These are phyloP conservation scores for Callimorpha dominula DNA, from an alignment of 2,888 invertebrate genomes.

Conservation along the genomic window DNA sequence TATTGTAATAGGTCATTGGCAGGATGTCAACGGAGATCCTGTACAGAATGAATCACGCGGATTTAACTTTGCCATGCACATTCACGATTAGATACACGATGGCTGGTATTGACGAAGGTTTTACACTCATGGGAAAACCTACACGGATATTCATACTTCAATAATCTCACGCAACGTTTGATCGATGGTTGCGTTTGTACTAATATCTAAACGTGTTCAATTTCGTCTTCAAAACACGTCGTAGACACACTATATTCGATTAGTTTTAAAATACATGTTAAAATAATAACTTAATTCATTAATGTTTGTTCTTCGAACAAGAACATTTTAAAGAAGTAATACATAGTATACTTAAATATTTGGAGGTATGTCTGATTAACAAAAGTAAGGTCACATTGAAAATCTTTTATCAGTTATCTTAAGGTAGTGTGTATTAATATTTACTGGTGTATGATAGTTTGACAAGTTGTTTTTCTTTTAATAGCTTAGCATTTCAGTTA, in stretches of 20 bases:
- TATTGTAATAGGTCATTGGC: slow-evolving; percentile 81
- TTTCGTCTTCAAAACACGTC: slow-evolving; percentile 2
- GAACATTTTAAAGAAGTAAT: not conserved
- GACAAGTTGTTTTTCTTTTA: not conserved
- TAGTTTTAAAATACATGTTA: not conserved
- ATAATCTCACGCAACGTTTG: slow-evolving; percentile 54
- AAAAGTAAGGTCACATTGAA: slow-evolving; percentile 1
- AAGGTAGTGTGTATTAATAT: not conserved
- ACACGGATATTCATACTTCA: slow-evolving; percentile 47
- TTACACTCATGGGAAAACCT: slow-evolving; percentile 57
- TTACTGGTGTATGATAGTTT: not conserved
- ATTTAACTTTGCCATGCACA: slow-evolving; percentile 40
- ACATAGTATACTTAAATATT: slow-evolving; percentile 3
- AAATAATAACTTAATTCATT: no score
- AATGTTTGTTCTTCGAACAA: not conserved
- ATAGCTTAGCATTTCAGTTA: no score
- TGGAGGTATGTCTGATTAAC: not conserved
- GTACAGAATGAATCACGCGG: slow-evolving; percentile 52
- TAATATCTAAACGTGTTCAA: slow-evolving; percentile 5
- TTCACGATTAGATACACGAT: slow-evolving; percentile 13
- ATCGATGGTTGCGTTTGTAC: slow-evolving; percentile 34
- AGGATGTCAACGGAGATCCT: slow-evolving; percentile 71
- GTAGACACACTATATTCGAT: slow-evolving; percentile 1
- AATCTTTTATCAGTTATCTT: not conserved
- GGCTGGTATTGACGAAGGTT: slow-evolving; percentile 32